Evolutionary conservation across 2,113 vertebrate species (phyloP).

Genomic region (Prinia subflava): DNA sequence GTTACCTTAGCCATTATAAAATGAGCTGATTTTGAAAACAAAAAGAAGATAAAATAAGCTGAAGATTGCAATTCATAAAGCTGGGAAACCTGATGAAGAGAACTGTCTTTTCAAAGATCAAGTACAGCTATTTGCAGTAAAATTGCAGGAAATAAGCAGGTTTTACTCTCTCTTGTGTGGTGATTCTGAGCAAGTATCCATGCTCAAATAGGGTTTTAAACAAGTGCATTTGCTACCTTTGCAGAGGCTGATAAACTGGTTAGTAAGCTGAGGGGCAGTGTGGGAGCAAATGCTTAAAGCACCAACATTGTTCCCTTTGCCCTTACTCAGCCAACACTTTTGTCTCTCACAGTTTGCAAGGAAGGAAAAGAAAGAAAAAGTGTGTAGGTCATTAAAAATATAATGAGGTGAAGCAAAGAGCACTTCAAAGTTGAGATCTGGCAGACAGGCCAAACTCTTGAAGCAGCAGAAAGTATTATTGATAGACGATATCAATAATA

Average conservation of each 20-base stretch:
- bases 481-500: slow-evolving; percentile 44
- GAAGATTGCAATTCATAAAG: neutral
- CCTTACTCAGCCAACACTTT: neutral
- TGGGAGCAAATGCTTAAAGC: neutral
- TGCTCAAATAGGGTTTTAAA: neutral
- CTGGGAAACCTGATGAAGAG: neutral
- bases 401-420: slow-evolving; percentile 6
- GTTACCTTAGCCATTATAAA: neutral
- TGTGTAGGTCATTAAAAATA: neutral
- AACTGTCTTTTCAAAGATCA: neutral
- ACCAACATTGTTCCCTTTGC: neutral
- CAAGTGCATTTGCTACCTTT: neutral
- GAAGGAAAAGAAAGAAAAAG: neutral
- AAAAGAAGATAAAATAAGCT: neutral
- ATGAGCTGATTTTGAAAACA: neutral
- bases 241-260: neutral
- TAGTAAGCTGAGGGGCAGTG: neutral
- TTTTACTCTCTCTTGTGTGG: neutral
- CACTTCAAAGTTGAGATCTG: neutral
- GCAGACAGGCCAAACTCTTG: neutral
- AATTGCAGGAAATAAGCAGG: neutral
- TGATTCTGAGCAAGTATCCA: neutral
- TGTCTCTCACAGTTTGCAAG: neutral
- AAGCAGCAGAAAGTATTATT: slow-evolving; percentile 6
- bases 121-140: neutral